phyloP scores from a whole-genome alignment of 2,113 vertebrate genomes.

The Microtus montanus region DNA sequence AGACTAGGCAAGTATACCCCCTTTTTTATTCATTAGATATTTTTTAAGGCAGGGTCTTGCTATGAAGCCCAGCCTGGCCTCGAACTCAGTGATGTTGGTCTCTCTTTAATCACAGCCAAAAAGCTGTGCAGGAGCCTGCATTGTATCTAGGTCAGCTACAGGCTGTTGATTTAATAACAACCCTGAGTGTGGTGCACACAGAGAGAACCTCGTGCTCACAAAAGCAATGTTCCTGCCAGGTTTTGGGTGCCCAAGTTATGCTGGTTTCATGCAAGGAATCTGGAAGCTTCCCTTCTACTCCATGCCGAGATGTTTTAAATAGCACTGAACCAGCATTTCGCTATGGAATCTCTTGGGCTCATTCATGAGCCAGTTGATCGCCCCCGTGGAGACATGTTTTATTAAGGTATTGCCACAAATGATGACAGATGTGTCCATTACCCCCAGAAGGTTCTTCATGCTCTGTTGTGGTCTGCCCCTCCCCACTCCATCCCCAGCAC shows the following conservation, averaged over 20 bases:
- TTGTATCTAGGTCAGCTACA: neutral
- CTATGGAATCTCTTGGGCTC: neutral
- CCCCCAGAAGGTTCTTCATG: neutral
- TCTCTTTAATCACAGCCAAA: neutral
- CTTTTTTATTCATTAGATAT: neutral
- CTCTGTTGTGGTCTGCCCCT: neutral
- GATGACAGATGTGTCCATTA: neutral
- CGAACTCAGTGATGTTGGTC: neutral
- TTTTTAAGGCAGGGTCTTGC: neutral
- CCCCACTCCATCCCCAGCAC: neutral
- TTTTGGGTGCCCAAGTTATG: constrained; percentile 4
- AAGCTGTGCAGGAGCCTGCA: neutral
- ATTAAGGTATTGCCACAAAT: neutral
- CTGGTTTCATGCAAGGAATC: constrained; percentile 62
- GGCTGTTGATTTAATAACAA: constrained; percentile 7
- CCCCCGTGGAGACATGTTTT: neutral
- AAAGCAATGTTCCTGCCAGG: neutral
- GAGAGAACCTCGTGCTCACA: neutral
- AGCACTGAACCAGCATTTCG: neutral
- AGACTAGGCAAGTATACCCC: neutral
- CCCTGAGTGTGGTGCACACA: neutral
- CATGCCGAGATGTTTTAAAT: constrained; percentile 22
- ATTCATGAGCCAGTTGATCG: neutral
- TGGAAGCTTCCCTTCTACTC: constrained; percentile 19
- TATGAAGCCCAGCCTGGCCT: neutral